Base-by-base conservation (phyloP, 2,797 vertebrate species). In the Enteromius mattozi region DNA sequence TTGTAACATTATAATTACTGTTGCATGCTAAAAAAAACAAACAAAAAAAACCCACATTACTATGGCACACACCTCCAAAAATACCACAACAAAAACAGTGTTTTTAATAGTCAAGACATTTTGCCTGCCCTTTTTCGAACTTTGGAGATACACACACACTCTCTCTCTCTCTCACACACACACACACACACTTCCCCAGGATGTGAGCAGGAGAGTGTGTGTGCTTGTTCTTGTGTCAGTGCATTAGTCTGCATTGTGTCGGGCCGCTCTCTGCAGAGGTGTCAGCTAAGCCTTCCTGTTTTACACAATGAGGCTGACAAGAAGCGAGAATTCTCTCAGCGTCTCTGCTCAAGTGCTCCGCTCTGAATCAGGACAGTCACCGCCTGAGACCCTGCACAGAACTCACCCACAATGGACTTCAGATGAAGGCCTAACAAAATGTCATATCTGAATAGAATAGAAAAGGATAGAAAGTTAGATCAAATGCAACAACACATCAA, bases 261-360 rank as follows among this genome's bases (percentile, higher is more conserved):
- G 51, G 84, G 51, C 61, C 51, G 69, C 78, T 88, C 82, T 42
- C 78, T 24, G 75, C 87, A 87, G 85, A 79, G 82, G 86, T 79
- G 79, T 84, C 84, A 78, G 84, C 82, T 85, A 78, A 78, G 85
- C 54, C 86, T 91, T 92, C 89, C 89, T 91, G 87, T 91, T 91
- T 90, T 87, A 49, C 10, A 21, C 65, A 19, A 51, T 45, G 51
- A 85, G 70, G 63, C 74, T 75, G 78, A 81, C 69, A 79, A 75
- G 79, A 78, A 66, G 63, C 17, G 76, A 16, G 78, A 91, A 90
- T 88, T 79, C 42, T 71, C 85, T 89, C 10, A 59, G 56, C 78
- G 65, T 61, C 70, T 86, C 72, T 76, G 40, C 61, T 63, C 61
- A 65, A 69, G 69, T 21, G 14, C 77, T 59, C 9, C 4, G 75